Base-by-base conservation (phyloP, 2,888 invertebrate species). In the Acrobasis repandana region DNA sequence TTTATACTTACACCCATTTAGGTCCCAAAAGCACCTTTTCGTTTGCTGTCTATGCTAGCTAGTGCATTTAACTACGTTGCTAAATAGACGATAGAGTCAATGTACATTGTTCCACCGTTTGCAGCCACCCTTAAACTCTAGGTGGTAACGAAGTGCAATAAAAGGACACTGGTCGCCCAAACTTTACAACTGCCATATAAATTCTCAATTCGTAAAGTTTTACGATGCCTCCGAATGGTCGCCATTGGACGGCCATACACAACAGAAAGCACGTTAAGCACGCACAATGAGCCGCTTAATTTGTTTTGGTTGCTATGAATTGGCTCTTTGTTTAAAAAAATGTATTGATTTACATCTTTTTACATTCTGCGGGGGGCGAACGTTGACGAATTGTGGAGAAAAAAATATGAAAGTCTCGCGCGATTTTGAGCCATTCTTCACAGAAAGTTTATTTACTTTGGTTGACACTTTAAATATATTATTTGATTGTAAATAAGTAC, bases 291-390 rank as follows among this genome's bases (percentile, higher is more conserved):
- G 10, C 18, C 76, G 68, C 75, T 79, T 90, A 91, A 91, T 91
- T 89, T 91, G 91, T 91, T 90, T 91, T 91, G 91, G 90, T 91
- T 88, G 77, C 74, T 76, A 77, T 75, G 75, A 77, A 86, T 85
- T 82, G 81, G 76, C 54, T 63, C 65, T 74, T 86, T 89, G 85
- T 88, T 77, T 76, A 56, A 50, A 54, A 66, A 73, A 79, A 85
- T 85, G 80, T 80, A 77, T 80, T 79, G 78, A 85, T 64, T 54
- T 58, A 15, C 50, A 58, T 43, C 34, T 59, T 60, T 64, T 54
- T 58, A 15, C 50, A 56, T 34, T 34, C 61, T 60, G 15, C 65
- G 11, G 47, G 61, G 63, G 65, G 67, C 52, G 56, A 15, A 10
- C 49, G 33, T 36, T 11, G 15, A 28, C 11, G 11, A 16, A 34